These are phyloP conservation scores for Tetraodon nigroviridis DNA, from an alignment of 2,113 vertebrate genomes.

Conservation along the genomic window DNA sequence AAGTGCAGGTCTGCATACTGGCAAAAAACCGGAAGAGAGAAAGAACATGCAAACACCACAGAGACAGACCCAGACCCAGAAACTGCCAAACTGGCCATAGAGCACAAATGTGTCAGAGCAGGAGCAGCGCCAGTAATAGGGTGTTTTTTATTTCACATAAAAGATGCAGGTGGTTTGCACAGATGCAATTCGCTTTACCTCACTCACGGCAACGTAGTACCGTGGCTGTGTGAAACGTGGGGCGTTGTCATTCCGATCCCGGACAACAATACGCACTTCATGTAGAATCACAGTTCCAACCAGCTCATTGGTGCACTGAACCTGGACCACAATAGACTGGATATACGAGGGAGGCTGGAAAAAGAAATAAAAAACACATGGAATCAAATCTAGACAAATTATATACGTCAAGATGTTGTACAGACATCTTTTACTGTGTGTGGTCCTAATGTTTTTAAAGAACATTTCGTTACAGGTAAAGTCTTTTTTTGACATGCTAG, in stretches of 20 bases:
- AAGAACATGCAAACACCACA: too few species aligned
- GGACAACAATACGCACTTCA: slow-evolving; percentile 92
- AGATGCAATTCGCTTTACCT: slow-evolving; percentile 72
- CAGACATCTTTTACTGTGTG: background rate
- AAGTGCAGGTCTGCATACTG: too few species aligned
- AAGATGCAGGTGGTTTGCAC: background rate
- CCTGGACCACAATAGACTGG: slow-evolving; percentile 94
- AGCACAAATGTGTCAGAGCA: too few species aligned
- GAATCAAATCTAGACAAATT: background rate
- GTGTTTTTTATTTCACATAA: background rate
- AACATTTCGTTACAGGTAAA: slow-evolving; percentile 4
- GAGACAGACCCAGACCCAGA: too few species aligned
- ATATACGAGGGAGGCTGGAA: slow-evolving; percentile 87
- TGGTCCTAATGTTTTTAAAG: background rate
- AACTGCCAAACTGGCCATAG: too few species aligned
- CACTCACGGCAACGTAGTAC: slow-evolving; percentile 88
- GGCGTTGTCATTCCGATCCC: slow-evolving; percentile 91
- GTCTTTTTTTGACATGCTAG: too few species aligned
- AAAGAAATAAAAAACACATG: background rate
- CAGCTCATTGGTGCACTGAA: slow-evolving; percentile 90
- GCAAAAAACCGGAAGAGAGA: too few species aligned
- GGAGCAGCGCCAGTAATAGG: background rate
- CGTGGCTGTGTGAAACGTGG: slow-evolving; percentile 85
- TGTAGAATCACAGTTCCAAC: slow-evolving; percentile 91
- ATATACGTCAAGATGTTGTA: background rate